A percentile compares a stretch with the other conserved stretches of the same genome.
phyloP scores from a whole-genome alignment of 2,113 vertebrate genomes.

The Choloepus hoffmanni region DNA sequence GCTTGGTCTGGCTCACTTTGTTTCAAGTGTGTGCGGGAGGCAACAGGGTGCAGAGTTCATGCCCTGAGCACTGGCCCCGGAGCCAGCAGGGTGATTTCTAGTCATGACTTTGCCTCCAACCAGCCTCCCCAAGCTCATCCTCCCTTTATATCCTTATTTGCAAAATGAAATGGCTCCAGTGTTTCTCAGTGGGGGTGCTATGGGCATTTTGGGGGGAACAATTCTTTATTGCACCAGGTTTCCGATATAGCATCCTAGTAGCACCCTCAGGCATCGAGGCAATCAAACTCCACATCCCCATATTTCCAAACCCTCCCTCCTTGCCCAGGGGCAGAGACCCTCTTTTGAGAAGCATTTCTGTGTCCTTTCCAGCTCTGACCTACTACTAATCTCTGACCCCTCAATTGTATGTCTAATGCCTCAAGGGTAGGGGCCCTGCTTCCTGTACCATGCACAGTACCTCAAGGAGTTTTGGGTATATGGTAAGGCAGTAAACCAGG shows the following conservation, averaged over 20 bases:
- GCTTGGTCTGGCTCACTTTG: neutral
- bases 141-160: neutral
- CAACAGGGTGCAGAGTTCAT: rapidly evolving
- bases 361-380: neutral
- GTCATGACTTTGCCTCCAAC: neutral
- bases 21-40: neutral
- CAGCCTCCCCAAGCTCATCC: neutral
- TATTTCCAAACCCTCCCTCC: neutral
- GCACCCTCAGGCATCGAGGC: rapidly evolving
- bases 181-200: neutral
- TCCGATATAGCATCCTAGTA: neutral
- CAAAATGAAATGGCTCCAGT: neutral
- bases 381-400: neutral
- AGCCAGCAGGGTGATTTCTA: neutral
- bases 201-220: neutral
- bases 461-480: neutral
- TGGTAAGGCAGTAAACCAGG: neutral
- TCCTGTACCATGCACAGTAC: too few species aligned
- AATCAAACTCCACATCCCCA: neutral
- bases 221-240: neutral
- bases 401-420: neutral
- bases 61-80: neutral
- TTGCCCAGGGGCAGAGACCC: neutral
- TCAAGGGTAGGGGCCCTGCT: neutral
- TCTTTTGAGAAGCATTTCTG: neutral